Evolutionary conservation across 2,113 vertebrate species (phyloP), one percentile per base, ranked within the genome.

Genomic region (Tonatia bakeri): DNA sequence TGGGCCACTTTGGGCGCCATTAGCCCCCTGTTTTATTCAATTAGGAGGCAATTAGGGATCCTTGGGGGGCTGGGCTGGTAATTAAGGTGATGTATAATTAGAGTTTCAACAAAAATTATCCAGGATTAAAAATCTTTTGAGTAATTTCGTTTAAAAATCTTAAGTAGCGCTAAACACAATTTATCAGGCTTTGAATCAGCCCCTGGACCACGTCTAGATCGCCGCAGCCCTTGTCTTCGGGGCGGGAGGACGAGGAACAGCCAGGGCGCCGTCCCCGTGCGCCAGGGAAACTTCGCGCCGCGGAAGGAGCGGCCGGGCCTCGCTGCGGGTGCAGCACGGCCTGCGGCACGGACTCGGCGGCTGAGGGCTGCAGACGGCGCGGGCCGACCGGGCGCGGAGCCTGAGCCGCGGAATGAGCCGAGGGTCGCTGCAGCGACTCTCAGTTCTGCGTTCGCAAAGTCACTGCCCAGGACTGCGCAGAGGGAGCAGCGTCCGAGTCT

Each of bases 31-130:
- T 97, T 97, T 97, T 91, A 94, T 98, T 98, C 98, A 98, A 98
- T 98, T 98, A 98, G 97, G 98, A 98, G 97, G 98, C 97, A 98
- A 98, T 99, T 98, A 99, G 96, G 79, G 97, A 97, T 92, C 97
- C 96, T 97, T 97, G 94, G 91, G 96, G 97, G 96, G 84, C 76
- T 95, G 77, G 97, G 94, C 97, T 96, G 97, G 96, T 98, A 98
- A 98, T 98, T 98, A 98, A 98, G 92, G 82, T 98, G 98, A 98
- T 96, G 95, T 96, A 95, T 98, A 98, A 98, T 98, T 98, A 98
- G 98, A 96, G 91, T 96, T 98, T 98, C 97, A 98, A 98, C 97
- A 97, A 97, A 98, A 98, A 98, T 98, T 97, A 97, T 96, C 38
- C n/a, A 91, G 97, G 96, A 96, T 98, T 98, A 97, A 94, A 98